Evolutionary conservation across 2,888 invertebrate genomes (phyloP).

Genomic region (Eupithecia exiguata): DNA sequence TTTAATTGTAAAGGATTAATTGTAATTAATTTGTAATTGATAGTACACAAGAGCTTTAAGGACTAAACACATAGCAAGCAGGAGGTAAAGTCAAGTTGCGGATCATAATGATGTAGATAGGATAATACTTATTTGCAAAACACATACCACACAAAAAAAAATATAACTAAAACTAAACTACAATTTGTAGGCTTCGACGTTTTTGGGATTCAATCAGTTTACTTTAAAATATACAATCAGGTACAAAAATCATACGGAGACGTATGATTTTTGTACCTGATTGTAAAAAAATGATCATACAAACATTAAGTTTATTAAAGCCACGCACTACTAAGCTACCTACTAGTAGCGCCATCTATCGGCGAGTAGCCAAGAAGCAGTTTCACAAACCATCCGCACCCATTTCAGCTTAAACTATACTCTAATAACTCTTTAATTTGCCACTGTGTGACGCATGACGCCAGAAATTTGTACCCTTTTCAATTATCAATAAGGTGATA

Average conservation of each 20-base stretch:
- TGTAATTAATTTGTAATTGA: not conserved
- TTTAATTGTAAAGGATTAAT: not conserved
- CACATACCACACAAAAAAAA: not conserved
- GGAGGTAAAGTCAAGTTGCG: not conserved
- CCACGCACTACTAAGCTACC: not conserved
- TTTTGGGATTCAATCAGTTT: too few relatives aligned
- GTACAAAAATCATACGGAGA: too few relatives aligned
- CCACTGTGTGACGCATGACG: not conserved
- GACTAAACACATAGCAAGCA: not conserved
- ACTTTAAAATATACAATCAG: too few relatives aligned
- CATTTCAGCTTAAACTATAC: not conserved
- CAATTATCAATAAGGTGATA: not conserved
- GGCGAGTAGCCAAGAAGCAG: conserved; percentile 42
- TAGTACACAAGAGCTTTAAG: too few relatives aligned
- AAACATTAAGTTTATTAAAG: too few relatives aligned
- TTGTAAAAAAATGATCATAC: too few relatives aligned
- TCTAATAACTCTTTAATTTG: not conserved
- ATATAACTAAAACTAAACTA: not conserved
- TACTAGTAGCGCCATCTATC: conserved; percentile 43
- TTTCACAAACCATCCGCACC: not conserved
- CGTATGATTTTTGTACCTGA: too few relatives aligned
- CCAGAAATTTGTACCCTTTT: not conserved
- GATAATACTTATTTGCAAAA: not conserved
- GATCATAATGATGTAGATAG: not conserved
- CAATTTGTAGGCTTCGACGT: not conserved